Conservation (phyloP, 1,140 invertebrate genomes). For the Drosophila kurseongensis region DNA sequence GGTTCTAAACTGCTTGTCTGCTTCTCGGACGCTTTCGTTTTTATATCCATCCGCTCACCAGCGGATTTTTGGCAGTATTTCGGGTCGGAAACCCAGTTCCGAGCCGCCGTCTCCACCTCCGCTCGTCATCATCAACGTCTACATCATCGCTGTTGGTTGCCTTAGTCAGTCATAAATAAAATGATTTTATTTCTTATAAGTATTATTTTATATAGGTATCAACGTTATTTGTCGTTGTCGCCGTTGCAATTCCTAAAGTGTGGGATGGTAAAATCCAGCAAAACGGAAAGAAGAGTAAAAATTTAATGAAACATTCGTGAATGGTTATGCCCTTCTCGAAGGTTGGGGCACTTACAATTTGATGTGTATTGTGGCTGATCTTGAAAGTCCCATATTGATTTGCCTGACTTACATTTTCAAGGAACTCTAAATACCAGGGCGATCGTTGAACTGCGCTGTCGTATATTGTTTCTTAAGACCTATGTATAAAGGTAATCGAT, state of each 20-base stretch:
- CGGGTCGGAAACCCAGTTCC: slow-evolving; percentile 60
- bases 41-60: slow-evolving; percentile 71
- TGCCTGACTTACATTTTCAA: slow-evolving; percentile 35
- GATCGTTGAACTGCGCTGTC: slow-evolving; percentile 55
- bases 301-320: slow-evolving; percentile 44
- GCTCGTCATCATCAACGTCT: slow-evolving; percentile 44
- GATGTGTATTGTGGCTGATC: slow-evolving; percentile 61
- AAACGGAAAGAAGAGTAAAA: slow-evolving; percentile 35
- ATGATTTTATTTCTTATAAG: slow-evolving; percentile 78
- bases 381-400: slow-evolving; percentile 50
- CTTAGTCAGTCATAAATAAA: slow-evolving; percentile 79
- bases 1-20: slow-evolving; percentile 76
- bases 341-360: slow-evolving; percentile 66
- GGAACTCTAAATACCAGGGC: slow-evolving; percentile 37
- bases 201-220: slow-evolving; percentile 69
- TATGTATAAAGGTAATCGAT: no score
- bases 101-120: slow-evolving; percentile 27
- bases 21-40: slow-evolving; percentile 70
- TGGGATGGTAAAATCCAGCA: slow-evolving; percentile 48
- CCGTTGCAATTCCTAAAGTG: slow-evolving; percentile 62
- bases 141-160: slow-evolving; percentile 39
- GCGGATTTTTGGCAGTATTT: slow-evolving; percentile 45
- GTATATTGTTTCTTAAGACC: no score
- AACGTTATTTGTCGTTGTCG: slow-evolving; percentile 61
- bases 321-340: slow-evolving; percentile 67